Evolutionary conservation across 2,797 vertebrate genomes (phyloP).

Genomic region (Anabacerthia variegaticeps): DNA sequence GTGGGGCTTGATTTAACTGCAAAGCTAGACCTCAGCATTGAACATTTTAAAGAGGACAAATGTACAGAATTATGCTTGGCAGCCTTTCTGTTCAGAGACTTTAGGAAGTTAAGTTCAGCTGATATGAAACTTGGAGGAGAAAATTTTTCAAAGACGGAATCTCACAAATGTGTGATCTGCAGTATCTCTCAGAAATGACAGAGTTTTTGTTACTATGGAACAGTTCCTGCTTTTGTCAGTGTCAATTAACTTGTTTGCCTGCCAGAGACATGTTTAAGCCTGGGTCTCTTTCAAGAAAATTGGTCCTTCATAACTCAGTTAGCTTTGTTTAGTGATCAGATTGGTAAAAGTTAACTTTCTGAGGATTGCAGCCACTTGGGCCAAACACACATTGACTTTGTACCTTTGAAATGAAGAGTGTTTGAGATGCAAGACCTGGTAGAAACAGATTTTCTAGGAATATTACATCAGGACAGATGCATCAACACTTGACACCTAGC

Average conservation of each 20-base stretch:
- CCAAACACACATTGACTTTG: not conserved
- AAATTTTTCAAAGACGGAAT: not conserved
- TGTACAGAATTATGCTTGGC: not conserved
- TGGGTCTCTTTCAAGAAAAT: not conserved
- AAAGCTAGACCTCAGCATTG: not conserved
- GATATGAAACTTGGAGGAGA: not conserved
- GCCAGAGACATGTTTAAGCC: not conserved
- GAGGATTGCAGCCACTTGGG: not conserved
- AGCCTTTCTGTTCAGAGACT: not conserved
- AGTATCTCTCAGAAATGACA: not conserved
- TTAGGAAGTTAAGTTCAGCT: not conserved
- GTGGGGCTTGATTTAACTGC: not conserved
- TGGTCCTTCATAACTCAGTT: not conserved
- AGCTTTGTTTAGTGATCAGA: not conserved
- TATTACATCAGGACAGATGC: not conserved
- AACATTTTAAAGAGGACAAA: not conserved
- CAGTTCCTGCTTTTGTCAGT: not conserved
- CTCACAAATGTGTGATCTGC: not conserved
- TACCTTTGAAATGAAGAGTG: not conserved
- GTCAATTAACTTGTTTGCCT: not conserved
- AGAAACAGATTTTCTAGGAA: not conserved
- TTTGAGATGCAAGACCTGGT: not conserved
- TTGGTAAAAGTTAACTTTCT: not conserved
- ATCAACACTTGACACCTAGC: not conserved
- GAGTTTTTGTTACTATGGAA: not conserved